Conservation (phyloP, 2,797 vertebrate species). For the Pseudochirops cupreus region DNA sequence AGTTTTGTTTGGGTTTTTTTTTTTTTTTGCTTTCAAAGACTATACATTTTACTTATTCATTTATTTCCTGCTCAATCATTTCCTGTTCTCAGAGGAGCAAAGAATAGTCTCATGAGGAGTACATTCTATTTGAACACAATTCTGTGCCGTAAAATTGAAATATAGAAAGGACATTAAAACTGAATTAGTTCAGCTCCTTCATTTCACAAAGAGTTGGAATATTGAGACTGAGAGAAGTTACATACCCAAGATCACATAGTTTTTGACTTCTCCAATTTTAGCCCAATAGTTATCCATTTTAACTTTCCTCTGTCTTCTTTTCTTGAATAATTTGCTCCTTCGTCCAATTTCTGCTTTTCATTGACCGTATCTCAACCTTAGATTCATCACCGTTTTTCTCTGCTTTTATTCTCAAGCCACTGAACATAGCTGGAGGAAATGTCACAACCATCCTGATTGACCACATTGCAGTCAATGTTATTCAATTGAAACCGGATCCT, state of each 20-base stretch:
- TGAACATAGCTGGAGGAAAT: not conserved
- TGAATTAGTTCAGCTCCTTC: not conserved
- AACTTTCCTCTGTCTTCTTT: not conserved
- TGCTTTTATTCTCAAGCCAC: not conserved
- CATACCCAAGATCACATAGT: not conserved
- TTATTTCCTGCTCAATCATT: too few relatives aligned
- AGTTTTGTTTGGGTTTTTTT: too few relatives aligned
- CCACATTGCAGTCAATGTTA: not conserved
- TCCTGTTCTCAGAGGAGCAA: too few relatives aligned
- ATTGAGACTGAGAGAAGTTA: not conserved
- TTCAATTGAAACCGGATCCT: not conserved
- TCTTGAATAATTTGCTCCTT: not conserved
- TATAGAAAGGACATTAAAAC: not conserved
- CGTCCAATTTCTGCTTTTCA: not conserved
- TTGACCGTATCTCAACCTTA: not conserved
- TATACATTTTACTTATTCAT: too few relatives aligned
- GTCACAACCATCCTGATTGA: not conserved
- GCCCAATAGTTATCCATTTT: not conserved
- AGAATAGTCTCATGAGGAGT: too few relatives aligned
- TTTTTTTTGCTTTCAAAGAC: too few relatives aligned
- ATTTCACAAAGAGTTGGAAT: not conserved
- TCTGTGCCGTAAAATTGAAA: not conserved
- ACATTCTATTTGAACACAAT: too few relatives aligned
- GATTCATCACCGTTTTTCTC: not conserved
- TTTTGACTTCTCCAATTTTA: not conserved